phyloP scores from a whole-genome alignment of 2,113 vertebrate species.

The Pseudopodoces humilis region DNA sequence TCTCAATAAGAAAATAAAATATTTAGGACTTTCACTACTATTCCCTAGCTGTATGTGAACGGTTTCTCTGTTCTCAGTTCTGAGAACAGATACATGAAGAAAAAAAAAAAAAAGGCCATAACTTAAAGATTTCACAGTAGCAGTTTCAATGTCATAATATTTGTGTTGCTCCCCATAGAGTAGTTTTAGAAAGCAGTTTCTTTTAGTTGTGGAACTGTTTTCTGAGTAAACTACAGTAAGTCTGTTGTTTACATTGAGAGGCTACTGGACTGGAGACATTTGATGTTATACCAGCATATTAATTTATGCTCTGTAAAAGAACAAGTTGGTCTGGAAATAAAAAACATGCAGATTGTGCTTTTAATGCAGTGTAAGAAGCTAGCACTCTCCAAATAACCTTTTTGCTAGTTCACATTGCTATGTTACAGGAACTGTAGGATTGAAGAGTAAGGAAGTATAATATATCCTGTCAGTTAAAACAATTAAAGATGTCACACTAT shows the following conservation, averaged over 20 bases:
- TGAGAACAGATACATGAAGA: neutral
- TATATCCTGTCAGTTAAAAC: neutral
- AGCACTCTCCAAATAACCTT: neutral
- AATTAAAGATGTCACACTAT: neutral
- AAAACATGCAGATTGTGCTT: neutral
- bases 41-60: neutral
- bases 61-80: neutral
- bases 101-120: neutral
- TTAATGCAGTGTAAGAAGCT: constrained; percentile 25
- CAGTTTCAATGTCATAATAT: neutral
- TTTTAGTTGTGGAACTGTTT: neutral
- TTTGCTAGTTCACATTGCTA: constrained; percentile 19
- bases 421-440: neutral
- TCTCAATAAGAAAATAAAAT: neutral
- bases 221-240: neutral
- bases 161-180: neutral
- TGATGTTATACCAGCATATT: neutral
- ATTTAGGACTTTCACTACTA: neutral
- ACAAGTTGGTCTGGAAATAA: neutral
- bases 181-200: neutral
- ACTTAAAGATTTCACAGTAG: neutral
- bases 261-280: neutral
- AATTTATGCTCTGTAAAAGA: constrained; percentile 61
- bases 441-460: neutral
- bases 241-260: neutral